Conservation (phyloP, 1,140 invertebrate genomes). For the Halesus radiatus region DNA sequence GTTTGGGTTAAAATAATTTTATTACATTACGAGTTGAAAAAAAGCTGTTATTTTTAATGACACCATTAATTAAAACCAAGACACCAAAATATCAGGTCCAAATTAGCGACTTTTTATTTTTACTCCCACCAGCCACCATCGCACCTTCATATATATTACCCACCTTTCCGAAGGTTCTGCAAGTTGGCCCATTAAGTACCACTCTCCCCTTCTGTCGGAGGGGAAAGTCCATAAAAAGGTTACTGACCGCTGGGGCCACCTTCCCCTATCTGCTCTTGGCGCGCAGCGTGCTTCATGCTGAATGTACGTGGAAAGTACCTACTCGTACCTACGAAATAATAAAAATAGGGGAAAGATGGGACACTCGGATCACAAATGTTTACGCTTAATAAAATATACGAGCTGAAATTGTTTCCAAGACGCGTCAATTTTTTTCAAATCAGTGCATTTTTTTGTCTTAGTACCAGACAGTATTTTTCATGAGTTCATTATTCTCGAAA, state of each 20-base stretch:
- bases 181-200: conserved; percentile 26
- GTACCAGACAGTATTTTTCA: neutral
- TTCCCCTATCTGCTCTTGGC: neutral
- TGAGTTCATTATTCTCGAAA: neutral
- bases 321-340: too few relatives aligned
- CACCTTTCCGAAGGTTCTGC: neutral
- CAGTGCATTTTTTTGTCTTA: neutral
- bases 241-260: conserved; percentile 25
- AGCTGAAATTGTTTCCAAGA: neutral
- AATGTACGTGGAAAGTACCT: too few relatives aligned
- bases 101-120: conserved; percentile 13
- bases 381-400: conserved; percentile 36
- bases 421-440: neutral
- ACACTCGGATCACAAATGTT: conserved; percentile 6
- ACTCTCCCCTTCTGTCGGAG: neutral
- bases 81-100: neutral
- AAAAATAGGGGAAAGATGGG: neutral
- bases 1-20: too few relatives aligned
- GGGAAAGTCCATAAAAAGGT: conserved; percentile 40
- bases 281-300: neutral
- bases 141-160: conserved; percentile 3
- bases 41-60: too few relatives aligned
- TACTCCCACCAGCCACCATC: neutral
- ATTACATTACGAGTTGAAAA: too few relatives aligned
- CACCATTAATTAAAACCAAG: neutral